Conservation (phyloP, 2,888 invertebrate genomes). For the Odontothrips loti region DNA sequence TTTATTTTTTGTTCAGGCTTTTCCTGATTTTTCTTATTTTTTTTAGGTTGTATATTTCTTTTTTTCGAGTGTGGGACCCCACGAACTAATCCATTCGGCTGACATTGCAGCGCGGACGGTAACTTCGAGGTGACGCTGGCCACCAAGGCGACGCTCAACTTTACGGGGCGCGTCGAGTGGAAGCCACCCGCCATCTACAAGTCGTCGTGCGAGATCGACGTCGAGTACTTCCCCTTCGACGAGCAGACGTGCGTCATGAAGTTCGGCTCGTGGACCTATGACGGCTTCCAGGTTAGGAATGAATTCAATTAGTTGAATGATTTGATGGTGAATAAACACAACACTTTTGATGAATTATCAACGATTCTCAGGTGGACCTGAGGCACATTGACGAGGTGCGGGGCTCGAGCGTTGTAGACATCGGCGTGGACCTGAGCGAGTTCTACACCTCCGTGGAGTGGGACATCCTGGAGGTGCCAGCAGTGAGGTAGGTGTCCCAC, state of each 20-base stretch:
- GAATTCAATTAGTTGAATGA: too few relatives aligned
- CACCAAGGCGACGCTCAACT: conserved; percentile 75
- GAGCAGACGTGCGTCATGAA: conserved; percentile 85
- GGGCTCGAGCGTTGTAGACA: conserved; percentile 83
- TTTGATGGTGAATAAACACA: too few relatives aligned
- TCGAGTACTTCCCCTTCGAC: conserved; percentile 81
- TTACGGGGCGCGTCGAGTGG: conserved; percentile 80
- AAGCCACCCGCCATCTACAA: conserved; percentile 90
- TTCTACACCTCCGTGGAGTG: conserved; percentile 99
- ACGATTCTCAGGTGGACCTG: conserved; percentile 70
- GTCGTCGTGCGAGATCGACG: conserved; percentile 82
- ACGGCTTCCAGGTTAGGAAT: conserved; percentile 71
- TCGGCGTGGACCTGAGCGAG: conserved; percentile 93
- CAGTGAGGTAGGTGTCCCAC: conserved; percentile 65
- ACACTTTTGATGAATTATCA: background rate
- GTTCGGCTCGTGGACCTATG: conserved; percentile 81
- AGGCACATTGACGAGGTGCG: conserved; percentile 87
- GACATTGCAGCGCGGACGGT: conserved; percentile 73
- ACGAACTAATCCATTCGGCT: too few relatives aligned
- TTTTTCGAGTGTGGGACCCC: too few relatives aligned
- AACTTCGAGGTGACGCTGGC: conserved; percentile 80
- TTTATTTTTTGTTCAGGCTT: too few relatives aligned
- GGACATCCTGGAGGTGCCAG: conserved; percentile 96
- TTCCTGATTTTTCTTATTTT: too few relatives aligned
- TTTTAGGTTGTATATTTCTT: too few relatives aligned